Evolutionary conservation across 1,140 invertebrate genomes (phyloP).

Genomic region (Akabosia matsudoensis): DNA sequence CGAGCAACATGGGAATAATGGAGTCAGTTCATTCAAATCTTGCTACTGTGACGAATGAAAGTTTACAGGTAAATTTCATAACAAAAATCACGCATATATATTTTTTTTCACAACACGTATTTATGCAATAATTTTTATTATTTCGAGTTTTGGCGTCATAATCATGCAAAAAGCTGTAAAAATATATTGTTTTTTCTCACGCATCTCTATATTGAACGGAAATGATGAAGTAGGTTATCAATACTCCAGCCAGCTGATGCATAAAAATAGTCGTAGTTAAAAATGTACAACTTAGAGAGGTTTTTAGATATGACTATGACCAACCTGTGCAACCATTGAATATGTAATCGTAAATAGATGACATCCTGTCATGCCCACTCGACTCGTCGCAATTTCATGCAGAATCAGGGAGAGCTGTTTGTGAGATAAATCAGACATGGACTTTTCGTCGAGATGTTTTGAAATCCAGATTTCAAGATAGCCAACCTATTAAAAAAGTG

Average conservation of each 20-base stretch:
- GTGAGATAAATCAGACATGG: neutral
- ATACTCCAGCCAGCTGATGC: neutral
- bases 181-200: too few species aligned
- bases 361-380: neutral
- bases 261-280: neutral
- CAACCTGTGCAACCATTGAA: slow-evolving; percentile 1
- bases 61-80: slow-evolving; percentile 29
- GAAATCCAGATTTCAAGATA: slow-evolving; percentile 2
- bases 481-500: neutral
- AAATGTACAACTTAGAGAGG: too few species aligned
- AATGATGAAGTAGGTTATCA: slow-evolving; percentile 2
- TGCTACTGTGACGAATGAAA: slow-evolving; percentile 29
- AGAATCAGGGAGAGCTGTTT: neutral
- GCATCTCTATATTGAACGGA: neutral
- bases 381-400: neutral
- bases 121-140: too few species aligned
- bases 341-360: neutral
- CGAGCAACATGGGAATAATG: slow-evolving; percentile 40
- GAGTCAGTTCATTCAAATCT: slow-evolving; percentile 37
- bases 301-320: neutral
- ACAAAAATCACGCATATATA: too few species aligned
- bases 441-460: neutral
- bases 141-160: too few species aligned
- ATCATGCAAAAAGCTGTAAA: too few species aligned
- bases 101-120: neutral